Evolutionary conservation across 2,888 invertebrate genomes (phyloP).

Genomic region (Tricholauxania praeusta): DNA sequence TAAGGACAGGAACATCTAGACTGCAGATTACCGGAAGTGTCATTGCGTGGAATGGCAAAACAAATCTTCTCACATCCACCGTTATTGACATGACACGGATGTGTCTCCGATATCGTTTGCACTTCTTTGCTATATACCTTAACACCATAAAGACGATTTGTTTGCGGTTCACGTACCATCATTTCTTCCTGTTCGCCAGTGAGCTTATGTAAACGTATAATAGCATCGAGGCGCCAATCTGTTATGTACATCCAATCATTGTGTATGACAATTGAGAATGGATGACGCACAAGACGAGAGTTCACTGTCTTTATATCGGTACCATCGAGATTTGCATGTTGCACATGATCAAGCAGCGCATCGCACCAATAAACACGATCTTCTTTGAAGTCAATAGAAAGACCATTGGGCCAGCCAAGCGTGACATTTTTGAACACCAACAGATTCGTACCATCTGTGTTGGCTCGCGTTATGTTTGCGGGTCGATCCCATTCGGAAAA

Average conservation of each 20-base stretch:
- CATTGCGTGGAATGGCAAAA: slow-evolving; percentile 83
- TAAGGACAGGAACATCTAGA: slow-evolving; percentile 92
- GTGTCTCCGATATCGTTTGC: slow-evolving; percentile 77
- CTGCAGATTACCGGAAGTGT: slow-evolving; percentile 68
- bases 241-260: slow-evolving; percentile 95
- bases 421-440: slow-evolving; percentile 91
- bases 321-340: slow-evolving; percentile 92
- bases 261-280: slow-evolving; percentile 92
- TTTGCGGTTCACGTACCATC: slow-evolving; percentile 88
- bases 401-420: slow-evolving; percentile 97
- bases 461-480: slow-evolving; percentile 94
- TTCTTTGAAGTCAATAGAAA: slow-evolving; percentile 90
- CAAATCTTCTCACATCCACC: slow-evolving; percentile 96
- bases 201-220: slow-evolving; percentile 88
- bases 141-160: slow-evolving; percentile 91
- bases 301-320: slow-evolving; percentile 90
- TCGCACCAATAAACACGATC: slow-evolving; percentile 98
- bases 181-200: slow-evolving; percentile 90
- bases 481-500: slow-evolving; percentile 97
- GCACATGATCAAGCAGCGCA: slow-evolving; percentile 94
- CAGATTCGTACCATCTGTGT: slow-evolving; percentile 89
- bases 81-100: slow-evolving; percentile 87
- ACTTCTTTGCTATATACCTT: slow-evolving; percentile 85
- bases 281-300: slow-evolving; percentile 87
- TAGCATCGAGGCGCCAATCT: slow-evolving; percentile 96